phyloP scores from a whole-genome alignment of 1,140 invertebrate genomes.

The Bombus confusus region DNA sequence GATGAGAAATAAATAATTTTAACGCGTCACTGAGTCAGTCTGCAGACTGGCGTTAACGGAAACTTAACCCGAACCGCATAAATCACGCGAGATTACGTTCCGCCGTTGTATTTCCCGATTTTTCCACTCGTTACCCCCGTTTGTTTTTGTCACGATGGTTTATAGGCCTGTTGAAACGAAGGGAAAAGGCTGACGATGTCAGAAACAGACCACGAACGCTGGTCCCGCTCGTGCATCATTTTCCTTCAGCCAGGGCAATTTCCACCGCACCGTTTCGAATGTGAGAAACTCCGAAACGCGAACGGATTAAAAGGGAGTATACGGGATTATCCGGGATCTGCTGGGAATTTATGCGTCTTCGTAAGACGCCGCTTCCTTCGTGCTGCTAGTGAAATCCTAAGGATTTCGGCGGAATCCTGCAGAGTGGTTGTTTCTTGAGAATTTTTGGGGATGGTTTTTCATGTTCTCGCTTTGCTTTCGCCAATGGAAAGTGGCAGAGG shows the following conservation, averaged over 20 bases:
- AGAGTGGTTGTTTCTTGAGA: background rate
- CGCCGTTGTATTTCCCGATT: conserved; percentile 35
- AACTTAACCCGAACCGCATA: conserved; percentile 43
- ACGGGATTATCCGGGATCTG: conserved; percentile 4
- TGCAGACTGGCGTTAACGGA: background rate
- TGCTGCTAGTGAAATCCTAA: background rate
- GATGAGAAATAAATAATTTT: conserved; percentile 55
- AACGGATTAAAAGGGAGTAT: conserved; percentile 49
- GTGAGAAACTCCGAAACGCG: background rate
- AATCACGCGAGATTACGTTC: conserved; percentile 68
- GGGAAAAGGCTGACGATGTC: conserved; percentile 46
- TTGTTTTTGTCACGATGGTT: conserved; percentile 76
- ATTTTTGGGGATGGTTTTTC: background rate
- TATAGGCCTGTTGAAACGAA: conserved; percentile 62
- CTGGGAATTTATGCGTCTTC: conserved; percentile 27
- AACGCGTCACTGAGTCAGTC: conserved; percentile 2
- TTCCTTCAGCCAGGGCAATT: conserved; percentile 24
- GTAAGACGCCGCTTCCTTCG: background rate
- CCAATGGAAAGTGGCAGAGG: background rate
- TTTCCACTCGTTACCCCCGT: conserved; percentile 36
- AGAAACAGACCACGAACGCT: conserved; percentile 51
- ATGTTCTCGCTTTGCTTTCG: too few relatives aligned
- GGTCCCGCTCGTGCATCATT: conserved; percentile 49
- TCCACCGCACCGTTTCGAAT: background rate
- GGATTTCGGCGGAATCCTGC: too few relatives aligned